Evolutionary conservation across 2,113 vertebrate genomes (phyloP).

Genomic region (Cryptotis parvus): DNA sequence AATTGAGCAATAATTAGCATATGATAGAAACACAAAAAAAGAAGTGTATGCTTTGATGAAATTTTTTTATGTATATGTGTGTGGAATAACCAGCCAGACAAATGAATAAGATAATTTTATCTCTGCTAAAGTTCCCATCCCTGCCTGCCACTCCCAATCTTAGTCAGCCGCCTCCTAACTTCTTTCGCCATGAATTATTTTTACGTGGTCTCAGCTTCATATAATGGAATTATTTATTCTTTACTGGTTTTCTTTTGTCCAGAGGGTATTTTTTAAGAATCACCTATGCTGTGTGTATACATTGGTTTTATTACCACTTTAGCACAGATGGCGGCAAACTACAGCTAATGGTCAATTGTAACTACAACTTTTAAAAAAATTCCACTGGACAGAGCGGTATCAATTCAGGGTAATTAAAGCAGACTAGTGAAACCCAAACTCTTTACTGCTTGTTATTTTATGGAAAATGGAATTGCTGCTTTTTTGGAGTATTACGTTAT

Average conservation of each 20-base stretch:
- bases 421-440: neutral
- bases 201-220: neutral
- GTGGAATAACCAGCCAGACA: neutral
- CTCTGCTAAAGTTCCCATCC: neutral
- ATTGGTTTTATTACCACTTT: neutral
- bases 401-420: neutral
- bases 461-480: neutral
- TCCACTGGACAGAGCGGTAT: neutral
- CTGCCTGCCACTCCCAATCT: neutral
- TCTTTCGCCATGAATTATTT: neutral
- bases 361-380: neutral
- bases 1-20: neutral
- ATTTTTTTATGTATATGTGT: neutral
- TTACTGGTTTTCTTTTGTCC: constrained; percentile 13
- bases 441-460: neutral
- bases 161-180: neutral
- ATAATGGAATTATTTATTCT: constrained; percentile 4
- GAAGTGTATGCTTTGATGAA: constrained; percentile 32
- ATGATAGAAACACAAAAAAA: neutral
- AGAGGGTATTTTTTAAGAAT: neutral
- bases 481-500: neutral
- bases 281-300: neutral
- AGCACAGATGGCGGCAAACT: neutral
- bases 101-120: constrained; percentile 3
- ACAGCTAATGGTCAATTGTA: neutral